Evolutionary conservation across 1,140 invertebrate species (phyloP).

Genomic region (Sarcophaga bullata): DNA sequence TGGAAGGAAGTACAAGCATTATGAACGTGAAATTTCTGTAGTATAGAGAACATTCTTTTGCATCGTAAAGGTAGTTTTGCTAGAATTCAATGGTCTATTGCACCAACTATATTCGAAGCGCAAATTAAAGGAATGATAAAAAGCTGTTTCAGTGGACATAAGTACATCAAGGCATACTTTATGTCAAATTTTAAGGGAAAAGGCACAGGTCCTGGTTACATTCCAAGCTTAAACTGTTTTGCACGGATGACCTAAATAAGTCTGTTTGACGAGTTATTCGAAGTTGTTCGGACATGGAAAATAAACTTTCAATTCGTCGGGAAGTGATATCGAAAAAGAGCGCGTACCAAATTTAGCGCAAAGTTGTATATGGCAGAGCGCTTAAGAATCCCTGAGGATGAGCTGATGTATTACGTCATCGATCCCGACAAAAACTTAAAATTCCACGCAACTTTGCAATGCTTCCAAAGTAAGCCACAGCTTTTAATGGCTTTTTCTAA

Average conservation of each 20-base stretch:
- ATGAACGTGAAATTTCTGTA: too few species aligned
- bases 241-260: not conserved
- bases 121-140: too few species aligned
- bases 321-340: not conserved
- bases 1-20: too few species aligned
- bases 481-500: too few species aligned
- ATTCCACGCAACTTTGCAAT: too few species aligned
- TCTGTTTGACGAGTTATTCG: not conserved
- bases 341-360: conserved; percentile 42
- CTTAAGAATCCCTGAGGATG: conserved; percentile 39
- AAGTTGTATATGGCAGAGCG: conserved; percentile 48
- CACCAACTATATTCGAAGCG: too few species aligned
- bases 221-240: not conserved
- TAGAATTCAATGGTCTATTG: too few species aligned
- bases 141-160: not conserved
- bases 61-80: too few species aligned
- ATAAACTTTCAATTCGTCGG: not conserved
- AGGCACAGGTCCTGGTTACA: not conserved
- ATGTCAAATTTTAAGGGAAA: not conserved
- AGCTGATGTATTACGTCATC: too few species aligned
- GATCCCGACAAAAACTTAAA: too few species aligned
- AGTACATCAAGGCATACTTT: not conserved
- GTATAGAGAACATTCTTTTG: too few species aligned
- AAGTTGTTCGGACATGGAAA: not conserved
- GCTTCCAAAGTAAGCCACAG: too few species aligned